These are phyloP conservation scores for Periplaneta americana DNA, from an alignment of 1,140 invertebrate genomes.

Conservation along the genomic window DNA sequence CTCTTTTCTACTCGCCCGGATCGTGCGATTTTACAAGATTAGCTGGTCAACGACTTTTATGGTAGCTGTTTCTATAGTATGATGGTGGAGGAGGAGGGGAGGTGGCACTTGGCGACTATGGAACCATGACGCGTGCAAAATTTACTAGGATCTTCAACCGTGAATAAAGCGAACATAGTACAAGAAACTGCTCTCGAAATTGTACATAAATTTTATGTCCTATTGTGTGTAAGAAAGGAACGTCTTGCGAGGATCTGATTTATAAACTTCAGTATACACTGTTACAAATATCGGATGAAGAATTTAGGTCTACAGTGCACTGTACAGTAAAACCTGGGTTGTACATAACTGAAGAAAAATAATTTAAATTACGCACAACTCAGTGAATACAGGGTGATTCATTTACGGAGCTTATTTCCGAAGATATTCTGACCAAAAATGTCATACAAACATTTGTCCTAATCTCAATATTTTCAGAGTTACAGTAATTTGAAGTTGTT, in stretches of 20 bases:
- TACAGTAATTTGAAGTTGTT: too few relatives aligned
- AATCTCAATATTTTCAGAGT: too few relatives aligned
- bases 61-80: not conserved
- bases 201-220: not conserved
- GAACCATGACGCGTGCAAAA: not conserved
- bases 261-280: too few relatives aligned
- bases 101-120: not conserved
- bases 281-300: too few relatives aligned
- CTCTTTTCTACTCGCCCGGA: not conserved
- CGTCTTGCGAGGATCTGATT: not conserved
- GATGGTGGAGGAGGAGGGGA: not conserved
- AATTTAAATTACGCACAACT: too few relatives aligned
- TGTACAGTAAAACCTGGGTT: too few relatives aligned
- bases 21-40: not conserved
- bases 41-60: not conserved
- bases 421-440: too few relatives aligned
- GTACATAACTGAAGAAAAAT: too few relatives aligned
- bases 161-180: not conserved
- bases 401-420: too few relatives aligned
- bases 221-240: not conserved
- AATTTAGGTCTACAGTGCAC: too few relatives aligned
- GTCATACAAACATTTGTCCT: too few relatives aligned
- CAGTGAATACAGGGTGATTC: too few relatives aligned
- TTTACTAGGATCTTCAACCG: not conserved
- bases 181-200: not conserved